A percentile compares a stretch with the other conserved stretches of the same genome.
Evolutionary conservation across 2,888 invertebrate species (phyloP).

Genomic region (Epinotia demarniana): DNA sequence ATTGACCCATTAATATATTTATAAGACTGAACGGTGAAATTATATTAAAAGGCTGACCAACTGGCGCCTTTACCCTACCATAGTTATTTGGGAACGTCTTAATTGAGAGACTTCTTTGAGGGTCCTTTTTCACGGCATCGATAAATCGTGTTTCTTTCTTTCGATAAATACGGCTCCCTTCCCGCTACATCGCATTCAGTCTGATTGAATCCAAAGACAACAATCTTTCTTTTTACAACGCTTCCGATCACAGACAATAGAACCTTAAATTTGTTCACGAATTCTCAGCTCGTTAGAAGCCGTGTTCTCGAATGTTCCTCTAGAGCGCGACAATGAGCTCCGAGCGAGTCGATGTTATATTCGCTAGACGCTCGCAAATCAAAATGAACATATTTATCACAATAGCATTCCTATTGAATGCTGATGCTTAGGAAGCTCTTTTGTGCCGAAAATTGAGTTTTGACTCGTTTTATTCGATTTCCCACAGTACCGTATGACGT

Average conservation of each 20-base stretch:
- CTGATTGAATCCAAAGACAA: constrained; percentile 43
- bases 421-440: constrained; percentile 50
- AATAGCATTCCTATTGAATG: constrained; percentile 52
- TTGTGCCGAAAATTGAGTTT: constrained; percentile 51
- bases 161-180: constrained; percentile 24
- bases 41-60: too few species aligned
- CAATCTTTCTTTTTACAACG: constrained; percentile 42
- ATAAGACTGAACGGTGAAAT: too few species aligned
- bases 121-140: neutral
- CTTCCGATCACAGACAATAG: constrained; percentile 43
- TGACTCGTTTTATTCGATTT: constrained; percentile 52
- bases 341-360: constrained; percentile 45
- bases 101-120: neutral
- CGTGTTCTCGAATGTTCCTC: constrained; percentile 35
- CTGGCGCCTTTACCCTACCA: too few species aligned
- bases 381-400: constrained; percentile 51
- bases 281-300: constrained; percentile 41
- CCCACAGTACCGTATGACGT: constrained; percentile 44
- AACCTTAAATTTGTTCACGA: constrained; percentile 44
- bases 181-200: constrained; percentile 25
- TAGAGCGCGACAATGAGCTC: constrained; percentile 41
- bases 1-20: too few species aligned
- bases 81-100: neutral
- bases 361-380: constrained; percentile 48
- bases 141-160: constrained; percentile 30